Conservation (phyloP, 2,113 vertebrate species). For the Gallinago undulata region DNA sequence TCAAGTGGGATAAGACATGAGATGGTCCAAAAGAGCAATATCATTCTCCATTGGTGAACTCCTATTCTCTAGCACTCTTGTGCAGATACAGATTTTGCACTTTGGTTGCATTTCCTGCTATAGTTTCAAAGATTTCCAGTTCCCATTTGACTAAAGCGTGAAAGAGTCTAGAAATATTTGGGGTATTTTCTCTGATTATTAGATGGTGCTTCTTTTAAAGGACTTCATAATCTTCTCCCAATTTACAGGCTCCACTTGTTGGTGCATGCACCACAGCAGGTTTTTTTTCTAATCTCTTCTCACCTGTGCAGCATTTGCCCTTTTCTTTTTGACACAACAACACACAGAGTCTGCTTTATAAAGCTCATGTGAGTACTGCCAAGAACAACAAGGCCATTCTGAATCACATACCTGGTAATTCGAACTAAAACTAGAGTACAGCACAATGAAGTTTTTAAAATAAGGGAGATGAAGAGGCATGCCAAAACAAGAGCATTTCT, state of each 20-base stretch:
- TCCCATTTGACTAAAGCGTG: background rate
- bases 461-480: accelerated
- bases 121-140: background rate
- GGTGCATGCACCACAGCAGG: background rate
- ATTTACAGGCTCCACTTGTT: accelerated
- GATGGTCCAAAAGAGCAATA: background rate
- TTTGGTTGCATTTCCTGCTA: background rate
- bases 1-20: background rate
- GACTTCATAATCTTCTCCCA: background rate
- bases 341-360: background rate
- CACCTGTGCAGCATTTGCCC: background rate
- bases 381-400: background rate
- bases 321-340: background rate
- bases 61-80: background rate
- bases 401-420: background rate
- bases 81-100: background rate
- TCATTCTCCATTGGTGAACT: background rate
- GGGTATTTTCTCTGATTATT: background rate
- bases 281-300: background rate
- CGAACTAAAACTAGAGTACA: background rate
- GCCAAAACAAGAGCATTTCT: background rate
- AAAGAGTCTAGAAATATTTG: background rate
- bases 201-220: background rate
- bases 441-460: background rate
- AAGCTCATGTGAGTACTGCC: background rate